phyloP scores from a whole-genome alignment of 2,888 invertebrate genomes.

The Meta bourneti region DNA sequence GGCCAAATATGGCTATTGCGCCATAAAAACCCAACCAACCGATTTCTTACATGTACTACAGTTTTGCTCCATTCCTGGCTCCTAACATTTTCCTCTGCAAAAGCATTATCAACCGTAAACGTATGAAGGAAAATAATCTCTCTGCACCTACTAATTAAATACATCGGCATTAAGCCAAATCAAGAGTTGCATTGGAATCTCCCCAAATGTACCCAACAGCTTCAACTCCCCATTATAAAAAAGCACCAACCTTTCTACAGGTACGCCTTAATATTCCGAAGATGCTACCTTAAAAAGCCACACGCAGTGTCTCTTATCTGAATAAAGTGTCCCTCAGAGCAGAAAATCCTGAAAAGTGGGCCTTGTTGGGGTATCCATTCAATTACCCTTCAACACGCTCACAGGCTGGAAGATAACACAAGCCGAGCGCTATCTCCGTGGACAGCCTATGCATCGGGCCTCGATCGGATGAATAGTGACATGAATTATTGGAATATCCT shows the following conservation, averaged over 20 bases:
- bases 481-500: constrained; percentile 68
- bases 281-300: neutral
- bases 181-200: no score
- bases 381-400: constrained; percentile 1
- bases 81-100: no score
- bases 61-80: no score
- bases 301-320: neutral
- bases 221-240: neutral
- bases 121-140: no score
- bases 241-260: neutral
- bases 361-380: neutral
- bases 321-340: neutral
- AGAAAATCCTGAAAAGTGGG: neutral
- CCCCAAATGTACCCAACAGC: no score
- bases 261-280: constrained; percentile 1
- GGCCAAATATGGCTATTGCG: no score
- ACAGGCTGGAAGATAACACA: constrained; percentile 8
- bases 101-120: no score
- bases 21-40: no score
- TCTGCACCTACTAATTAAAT: no score
- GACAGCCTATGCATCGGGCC: constrained; percentile 3
- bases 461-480: constrained; percentile 53
- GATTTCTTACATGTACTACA: no score
- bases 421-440: neutral
- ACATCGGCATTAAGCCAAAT: no score